Evolutionary conservation across 2,888 invertebrate genomes (phyloP).

Genomic region (Chrysina gloriosa): DNA sequence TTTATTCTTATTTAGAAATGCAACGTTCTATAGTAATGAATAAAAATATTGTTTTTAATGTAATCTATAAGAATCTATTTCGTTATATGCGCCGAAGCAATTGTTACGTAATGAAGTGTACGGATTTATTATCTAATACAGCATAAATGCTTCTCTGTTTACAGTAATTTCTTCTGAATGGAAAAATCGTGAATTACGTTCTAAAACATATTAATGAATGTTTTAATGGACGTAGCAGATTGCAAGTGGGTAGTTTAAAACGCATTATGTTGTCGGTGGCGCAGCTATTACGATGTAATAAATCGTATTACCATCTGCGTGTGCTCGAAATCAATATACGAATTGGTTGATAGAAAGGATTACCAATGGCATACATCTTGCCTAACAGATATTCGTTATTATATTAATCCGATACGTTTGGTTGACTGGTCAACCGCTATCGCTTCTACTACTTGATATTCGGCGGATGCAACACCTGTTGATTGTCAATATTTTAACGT

Average conservation of each 20-base stretch:
- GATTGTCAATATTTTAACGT: constrained; percentile 62
- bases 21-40: too few species aligned
- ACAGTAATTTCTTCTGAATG: too few species aligned
- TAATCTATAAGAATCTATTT: too few species aligned
- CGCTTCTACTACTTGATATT: constrained; percentile 52
- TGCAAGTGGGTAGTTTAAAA: background rate
- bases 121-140: too few species aligned
- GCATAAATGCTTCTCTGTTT: too few species aligned
- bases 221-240: too few species aligned
- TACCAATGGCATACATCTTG: constrained; percentile 19
- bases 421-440: constrained; percentile 33
- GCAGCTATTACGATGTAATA: background rate
- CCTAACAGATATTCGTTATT: constrained; percentile 37
- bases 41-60: too few species aligned
- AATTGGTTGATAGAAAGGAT: constrained; percentile 16
- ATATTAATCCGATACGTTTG: constrained; percentile 43
- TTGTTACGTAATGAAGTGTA: too few species aligned
- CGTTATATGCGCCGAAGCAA: too few species aligned
- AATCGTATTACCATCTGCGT: constrained; percentile 5
- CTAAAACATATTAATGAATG: too few species aligned
- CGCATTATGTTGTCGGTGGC: background rate
- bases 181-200: too few species aligned
- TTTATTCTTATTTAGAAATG: too few species aligned
- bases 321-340: constrained; percentile 13
- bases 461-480: constrained; percentile 59